phyloP scores from a whole-genome alignment of 2,113 vertebrate species.

The Cavia aperea region DNA sequence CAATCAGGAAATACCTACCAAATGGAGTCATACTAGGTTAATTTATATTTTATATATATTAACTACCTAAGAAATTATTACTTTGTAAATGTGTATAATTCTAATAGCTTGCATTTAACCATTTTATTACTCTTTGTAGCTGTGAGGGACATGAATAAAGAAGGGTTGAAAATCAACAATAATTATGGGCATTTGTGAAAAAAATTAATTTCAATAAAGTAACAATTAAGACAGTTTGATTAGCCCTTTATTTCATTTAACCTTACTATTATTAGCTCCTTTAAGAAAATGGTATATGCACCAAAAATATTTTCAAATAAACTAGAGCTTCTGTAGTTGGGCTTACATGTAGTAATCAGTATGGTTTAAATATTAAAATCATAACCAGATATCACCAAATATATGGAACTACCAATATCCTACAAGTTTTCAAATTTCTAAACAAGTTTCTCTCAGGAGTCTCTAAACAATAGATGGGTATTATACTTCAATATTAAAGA shows the following conservation, averaged over 20 bases:
- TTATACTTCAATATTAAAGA: constrained; percentile 33
- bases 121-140: constrained; percentile 12
- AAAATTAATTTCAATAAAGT: not conserved
- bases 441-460: not conserved
- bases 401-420: not conserved
- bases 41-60: not conserved
- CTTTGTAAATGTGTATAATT: not conserved
- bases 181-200: not conserved
- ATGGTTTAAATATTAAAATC: constrained; percentile 20
- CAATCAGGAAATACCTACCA: constrained; percentile 73
- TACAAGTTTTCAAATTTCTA: not conserved
- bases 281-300: not conserved
- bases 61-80: not conserved
- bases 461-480: not conserved
- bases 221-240: not conserved
- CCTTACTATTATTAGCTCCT: not conserved
- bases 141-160: not conserved
- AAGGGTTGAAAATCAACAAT: constrained; percentile 2
- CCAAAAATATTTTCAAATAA: constrained; percentile 44
- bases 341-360: not conserved
- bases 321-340: not conserved
- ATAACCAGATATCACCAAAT: not conserved
- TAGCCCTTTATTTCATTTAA: constrained; percentile 27
- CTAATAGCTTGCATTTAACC: not conserved
- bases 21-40: constrained; percentile 28